Percentiles rank a stretch among this genome's conserved stretches.
These are phyloP conservation scores for Eupleurogrammus muticus DNA, from an alignment of 2,797 vertebrate genomes.

Conservation along the genomic window DNA sequence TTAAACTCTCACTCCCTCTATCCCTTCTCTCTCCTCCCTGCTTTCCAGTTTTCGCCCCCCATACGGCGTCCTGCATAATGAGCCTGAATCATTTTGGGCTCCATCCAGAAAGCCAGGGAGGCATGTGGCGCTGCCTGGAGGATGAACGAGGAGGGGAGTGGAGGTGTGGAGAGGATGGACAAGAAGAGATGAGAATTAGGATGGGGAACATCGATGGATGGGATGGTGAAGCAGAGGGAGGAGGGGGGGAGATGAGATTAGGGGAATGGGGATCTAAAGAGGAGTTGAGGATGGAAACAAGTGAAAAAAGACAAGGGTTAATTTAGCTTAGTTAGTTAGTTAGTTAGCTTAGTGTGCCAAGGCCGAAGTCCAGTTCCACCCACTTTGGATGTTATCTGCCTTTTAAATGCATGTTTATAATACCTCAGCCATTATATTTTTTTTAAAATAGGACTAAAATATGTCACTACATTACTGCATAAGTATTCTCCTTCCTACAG, in stretches of 20 bases:
- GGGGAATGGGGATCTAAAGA: background rate
- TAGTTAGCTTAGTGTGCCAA: background rate
- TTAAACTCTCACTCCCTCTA: constrained; percentile 49
- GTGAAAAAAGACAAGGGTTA: background rate
- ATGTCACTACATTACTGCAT: no score
- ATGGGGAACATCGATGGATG: background rate
- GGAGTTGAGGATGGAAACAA: background rate
- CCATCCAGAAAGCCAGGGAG: constrained; percentile 43
- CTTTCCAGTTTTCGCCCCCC: constrained; percentile 32
- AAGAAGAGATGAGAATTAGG: constrained; percentile 11
- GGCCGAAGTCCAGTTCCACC: background rate
- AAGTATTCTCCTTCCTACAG: no score
- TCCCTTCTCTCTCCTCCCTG: constrained; percentile 19
- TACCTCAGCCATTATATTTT: no score
- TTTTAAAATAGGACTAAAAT: no score
- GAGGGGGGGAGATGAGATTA: background rate
- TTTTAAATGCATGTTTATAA: no score
- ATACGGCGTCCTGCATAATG: constrained; percentile 67
- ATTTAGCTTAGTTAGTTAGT: no score
- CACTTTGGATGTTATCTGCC: no score
- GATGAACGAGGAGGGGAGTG: constrained; percentile 12
- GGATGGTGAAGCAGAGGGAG: background rate
- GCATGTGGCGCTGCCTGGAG: constrained; percentile 35
- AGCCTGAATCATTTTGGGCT: constrained; percentile 73
- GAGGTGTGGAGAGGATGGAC: constrained; percentile 16